Conservation (phyloP, 1,140 invertebrate species). For the Holcopasites calliopsidis region DNA sequence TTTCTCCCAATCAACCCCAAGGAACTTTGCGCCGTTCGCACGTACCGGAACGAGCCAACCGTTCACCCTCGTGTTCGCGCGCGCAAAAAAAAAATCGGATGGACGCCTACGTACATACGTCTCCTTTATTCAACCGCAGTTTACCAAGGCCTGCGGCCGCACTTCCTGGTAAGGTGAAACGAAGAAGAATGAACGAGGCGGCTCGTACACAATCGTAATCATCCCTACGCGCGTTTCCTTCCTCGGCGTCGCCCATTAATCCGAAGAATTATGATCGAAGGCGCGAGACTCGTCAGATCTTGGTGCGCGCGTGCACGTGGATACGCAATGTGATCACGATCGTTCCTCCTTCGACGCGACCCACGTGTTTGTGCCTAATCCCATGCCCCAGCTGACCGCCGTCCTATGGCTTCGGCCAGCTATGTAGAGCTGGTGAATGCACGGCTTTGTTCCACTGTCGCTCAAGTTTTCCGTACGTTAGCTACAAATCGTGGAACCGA, state of each 20-base stretch:
- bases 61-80: no score
- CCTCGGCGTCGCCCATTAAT: constrained; percentile 31
- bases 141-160: not conserved
- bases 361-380: constrained; percentile 53
- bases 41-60: not conserved
- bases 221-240: not conserved
- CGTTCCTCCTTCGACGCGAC: not conserved
- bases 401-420: constrained; percentile 48
- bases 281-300: not conserved
- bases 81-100: not conserved
- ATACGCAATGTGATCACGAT: constrained; percentile 28
- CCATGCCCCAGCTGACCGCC: constrained; percentile 36
- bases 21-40: not conserved
- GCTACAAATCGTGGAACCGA: no score
- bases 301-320: constrained; percentile 14
- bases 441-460: constrained; percentile 14
- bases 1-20: not conserved
- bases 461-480: not conserved
- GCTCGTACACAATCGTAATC: not conserved
- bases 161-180: not conserved
- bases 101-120: no score
- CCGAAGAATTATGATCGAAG: constrained; percentile 24
- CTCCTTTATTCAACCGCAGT: no score
- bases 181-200: not conserved
- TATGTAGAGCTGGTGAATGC: constrained; percentile 14